A percentile compares a stretch with the other conserved stretches of the same genome.
phyloP scores from a whole-genome alignment of 2,113 vertebrate genomes.

The Urocolius indicus region DNA sequence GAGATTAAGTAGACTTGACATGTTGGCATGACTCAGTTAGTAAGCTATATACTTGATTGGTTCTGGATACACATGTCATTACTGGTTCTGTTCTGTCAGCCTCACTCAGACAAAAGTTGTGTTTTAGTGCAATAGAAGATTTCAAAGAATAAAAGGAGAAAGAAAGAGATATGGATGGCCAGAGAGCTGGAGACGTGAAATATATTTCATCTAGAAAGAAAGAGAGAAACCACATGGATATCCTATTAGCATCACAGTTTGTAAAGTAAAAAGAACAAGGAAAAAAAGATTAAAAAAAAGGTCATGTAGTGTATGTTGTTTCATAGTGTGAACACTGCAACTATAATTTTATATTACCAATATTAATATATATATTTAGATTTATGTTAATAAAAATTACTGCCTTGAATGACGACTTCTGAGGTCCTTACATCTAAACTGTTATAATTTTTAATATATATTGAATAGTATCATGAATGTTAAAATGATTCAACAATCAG shows the following conservation, averaged over 20 bases:
- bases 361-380: background rate
- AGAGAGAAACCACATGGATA: background rate
- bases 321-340: background rate
- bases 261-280: background rate
- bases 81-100: background rate
- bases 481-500: background rate
- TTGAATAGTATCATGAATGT: background rate
- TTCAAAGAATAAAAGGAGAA: background rate
- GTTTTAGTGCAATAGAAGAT: background rate
- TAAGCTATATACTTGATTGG: constrained; percentile 41
- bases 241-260: background rate
- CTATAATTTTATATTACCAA: background rate
- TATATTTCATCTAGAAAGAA: background rate
- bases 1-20: constrained; percentile 18
- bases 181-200: background rate
- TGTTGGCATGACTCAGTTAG: constrained; percentile 24
- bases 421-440: background rate
- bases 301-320: background rate
- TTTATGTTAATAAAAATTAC: background rate
- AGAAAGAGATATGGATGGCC: background rate
- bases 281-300: background rate
- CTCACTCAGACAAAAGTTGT: background rate
- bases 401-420: background rate
- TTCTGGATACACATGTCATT: constrained; percentile 25
- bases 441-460: background rate